phyloP scores from a whole-genome alignment of 2,113 vertebrate species.

The Anhinga anhinga region DNA sequence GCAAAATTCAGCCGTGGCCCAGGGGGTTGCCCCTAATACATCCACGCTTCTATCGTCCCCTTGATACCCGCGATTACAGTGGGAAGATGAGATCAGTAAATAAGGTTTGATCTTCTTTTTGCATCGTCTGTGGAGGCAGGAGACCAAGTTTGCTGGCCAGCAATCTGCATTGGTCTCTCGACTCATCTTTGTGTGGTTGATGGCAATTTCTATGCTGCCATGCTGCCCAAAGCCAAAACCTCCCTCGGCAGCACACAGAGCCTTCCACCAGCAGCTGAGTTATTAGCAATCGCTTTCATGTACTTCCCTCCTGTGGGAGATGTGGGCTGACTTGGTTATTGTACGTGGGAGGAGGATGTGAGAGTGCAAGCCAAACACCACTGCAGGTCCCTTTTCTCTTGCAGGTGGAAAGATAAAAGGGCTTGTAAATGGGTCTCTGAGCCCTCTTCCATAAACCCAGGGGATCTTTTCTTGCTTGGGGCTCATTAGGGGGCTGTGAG shows the following conservation, averaged over 20 bases:
- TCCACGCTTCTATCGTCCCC: accelerated
- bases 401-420: neutral
- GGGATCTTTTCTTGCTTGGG: neutral
- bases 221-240: neutral
- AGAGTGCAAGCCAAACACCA: neutral
- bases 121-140: neutral
- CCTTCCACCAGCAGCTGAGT: neutral
- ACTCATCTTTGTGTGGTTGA: neutral
- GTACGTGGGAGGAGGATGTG: neutral
- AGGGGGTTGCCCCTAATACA: neutral
- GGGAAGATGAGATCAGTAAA: neutral
- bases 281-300: neutral
- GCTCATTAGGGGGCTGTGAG: neutral
- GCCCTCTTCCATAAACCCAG: neutral
- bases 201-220: neutral
- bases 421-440: neutral
- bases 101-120: neutral
- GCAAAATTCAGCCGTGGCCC: neutral
- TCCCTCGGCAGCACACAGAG: neutral
- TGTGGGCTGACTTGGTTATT: neutral
- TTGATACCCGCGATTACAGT: accelerated
- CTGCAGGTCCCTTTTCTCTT: neutral
- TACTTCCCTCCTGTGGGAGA: neutral
- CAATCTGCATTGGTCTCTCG: accelerated
- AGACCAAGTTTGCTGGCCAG: neutral